Conservation (phyloP, 2,797 vertebrate genomes). For the Sylvilagus floridanus region DNA sequence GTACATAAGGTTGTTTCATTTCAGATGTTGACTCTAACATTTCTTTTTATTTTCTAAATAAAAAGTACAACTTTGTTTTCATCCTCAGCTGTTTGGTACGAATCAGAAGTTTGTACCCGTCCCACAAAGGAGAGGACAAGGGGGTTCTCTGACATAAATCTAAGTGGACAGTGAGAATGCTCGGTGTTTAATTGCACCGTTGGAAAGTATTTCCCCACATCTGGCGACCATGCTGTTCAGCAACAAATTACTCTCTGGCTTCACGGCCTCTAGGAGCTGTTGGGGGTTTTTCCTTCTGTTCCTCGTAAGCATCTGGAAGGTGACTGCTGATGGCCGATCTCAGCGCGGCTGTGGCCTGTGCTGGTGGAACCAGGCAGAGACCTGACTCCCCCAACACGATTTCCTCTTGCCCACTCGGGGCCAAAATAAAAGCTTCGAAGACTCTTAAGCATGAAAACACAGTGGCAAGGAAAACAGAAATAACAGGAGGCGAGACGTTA, state of each 20-base stretch:
- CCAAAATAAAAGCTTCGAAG: conserved; percentile 46
- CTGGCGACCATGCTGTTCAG: conserved; percentile 61
- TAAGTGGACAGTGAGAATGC: neutral
- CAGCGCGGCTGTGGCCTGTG: neutral
- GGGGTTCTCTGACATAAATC: conserved; percentile 17
- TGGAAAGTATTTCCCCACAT: conserved; percentile 57
- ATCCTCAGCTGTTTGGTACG: neutral
- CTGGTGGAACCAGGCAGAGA: conserved; percentile 12
- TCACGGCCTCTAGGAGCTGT: neutral
- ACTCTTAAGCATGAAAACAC: neutral
- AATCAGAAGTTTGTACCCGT: conserved; percentile 29
- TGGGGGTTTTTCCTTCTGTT: neutral
- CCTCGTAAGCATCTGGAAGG: neutral
- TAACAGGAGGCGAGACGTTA: neutral
- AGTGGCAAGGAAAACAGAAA: conserved; percentile 14
- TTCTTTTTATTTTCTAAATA: conserved; percentile 2
- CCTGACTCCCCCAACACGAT: neutral
- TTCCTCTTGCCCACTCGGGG: conserved; percentile 3
- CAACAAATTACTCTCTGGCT: conserved; percentile 30
- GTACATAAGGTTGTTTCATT: neutral
- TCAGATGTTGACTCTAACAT: neutral
- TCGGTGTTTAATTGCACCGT: conserved; percentile 31
- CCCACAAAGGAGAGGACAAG: neutral
- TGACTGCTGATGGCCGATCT: neutral
- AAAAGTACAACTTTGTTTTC: neutral